Evolutionary conservation across 2,888 invertebrate genomes (phyloP).

Genomic region (Plagodis dolabraria): DNA sequence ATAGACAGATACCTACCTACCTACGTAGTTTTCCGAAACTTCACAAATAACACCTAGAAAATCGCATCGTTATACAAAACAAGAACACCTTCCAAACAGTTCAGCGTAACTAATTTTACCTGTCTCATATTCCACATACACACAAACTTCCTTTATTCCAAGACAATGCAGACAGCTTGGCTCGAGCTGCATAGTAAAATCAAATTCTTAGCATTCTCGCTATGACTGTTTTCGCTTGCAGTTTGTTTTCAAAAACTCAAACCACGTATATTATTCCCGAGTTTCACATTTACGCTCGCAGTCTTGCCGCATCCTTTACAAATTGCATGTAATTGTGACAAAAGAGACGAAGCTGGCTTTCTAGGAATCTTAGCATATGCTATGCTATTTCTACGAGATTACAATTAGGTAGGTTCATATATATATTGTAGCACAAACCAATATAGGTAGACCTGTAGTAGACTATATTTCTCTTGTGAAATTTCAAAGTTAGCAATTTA

Average conservation of each 20-base stretch:
- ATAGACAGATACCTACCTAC: no score
- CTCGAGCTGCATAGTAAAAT: slow-evolving; percentile 11
- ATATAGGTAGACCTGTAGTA: no score
- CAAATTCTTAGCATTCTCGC: slow-evolving; percentile 17
- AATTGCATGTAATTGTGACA: slow-evolving; percentile 48
- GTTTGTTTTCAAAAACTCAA: slow-evolving; percentile 30
- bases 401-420: slow-evolving; percentile 17
- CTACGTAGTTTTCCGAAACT: no score
- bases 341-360: slow-evolving; percentile 38
- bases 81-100: neutral
- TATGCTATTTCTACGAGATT: slow-evolving; percentile 8
- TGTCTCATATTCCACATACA: slow-evolving; percentile 1
- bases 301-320: slow-evolving; percentile 32
- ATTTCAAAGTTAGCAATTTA: no score
- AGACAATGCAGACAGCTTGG: slow-evolving; percentile 1
- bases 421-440: neutral
- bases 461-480: no score
- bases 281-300: slow-evolving; percentile 18
- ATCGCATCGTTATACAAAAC: neutral
- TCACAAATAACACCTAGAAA: no score
- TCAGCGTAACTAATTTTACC: neutral
- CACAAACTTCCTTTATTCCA: slow-evolving; percentile 3
- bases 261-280: slow-evolving; percentile 14
- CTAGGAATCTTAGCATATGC: slow-evolving; percentile 4
- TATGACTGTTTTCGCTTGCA: slow-evolving; percentile 23